These are phyloP conservation scores for Napeogenes inachia DNA, from an alignment of 2,888 invertebrate genomes.

Conservation along the genomic window DNA sequence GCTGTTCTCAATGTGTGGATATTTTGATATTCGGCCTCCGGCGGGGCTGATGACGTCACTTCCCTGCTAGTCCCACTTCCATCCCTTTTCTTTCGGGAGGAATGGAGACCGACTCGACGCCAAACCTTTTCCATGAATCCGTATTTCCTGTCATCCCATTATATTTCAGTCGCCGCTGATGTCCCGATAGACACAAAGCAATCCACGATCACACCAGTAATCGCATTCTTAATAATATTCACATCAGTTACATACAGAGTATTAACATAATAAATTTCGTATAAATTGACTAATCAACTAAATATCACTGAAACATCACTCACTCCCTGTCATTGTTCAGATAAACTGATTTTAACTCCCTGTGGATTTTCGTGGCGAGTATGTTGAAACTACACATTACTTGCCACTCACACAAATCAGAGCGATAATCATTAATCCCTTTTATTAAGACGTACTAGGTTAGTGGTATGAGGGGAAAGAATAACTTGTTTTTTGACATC, in stretches of 20 bases:
- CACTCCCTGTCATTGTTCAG: constrained; percentile 61
- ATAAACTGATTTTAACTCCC: constrained; percentile 31
- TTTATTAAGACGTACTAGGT: constrained; percentile 70
- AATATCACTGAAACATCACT: constrained; percentile 54
- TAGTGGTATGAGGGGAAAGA: constrained; percentile 70
- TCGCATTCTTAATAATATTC: constrained; percentile 19
- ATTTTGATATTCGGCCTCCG: constrained; percentile 72
- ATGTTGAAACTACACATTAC: constrained; percentile 24
- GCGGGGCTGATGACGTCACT: constrained; percentile 59
- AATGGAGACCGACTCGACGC: constrained; percentile 77
- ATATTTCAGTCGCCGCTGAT: constrained; percentile 40
- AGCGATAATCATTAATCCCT: constrained; percentile 54
- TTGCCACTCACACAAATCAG: constrained; percentile 39
- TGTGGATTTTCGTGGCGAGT: constrained; percentile 18
- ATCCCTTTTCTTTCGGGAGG: constrained; percentile 77
- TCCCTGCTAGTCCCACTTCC: constrained; percentile 72
- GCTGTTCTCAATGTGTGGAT: constrained; percentile 73
- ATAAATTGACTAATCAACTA: constrained; percentile 24
- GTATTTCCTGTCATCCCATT: constrained; percentile 74
- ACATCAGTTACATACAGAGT: constrained; percentile 10
- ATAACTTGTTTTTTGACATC: constrained; percentile 77
- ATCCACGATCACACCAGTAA: constrained; percentile 23
- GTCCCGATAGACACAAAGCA: constrained; percentile 31
- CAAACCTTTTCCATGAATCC: constrained; percentile 77
- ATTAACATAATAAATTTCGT: constrained; percentile 10